Conservation (phyloP, 2,888 invertebrate genomes). For the Phengaris alcon region DNA sequence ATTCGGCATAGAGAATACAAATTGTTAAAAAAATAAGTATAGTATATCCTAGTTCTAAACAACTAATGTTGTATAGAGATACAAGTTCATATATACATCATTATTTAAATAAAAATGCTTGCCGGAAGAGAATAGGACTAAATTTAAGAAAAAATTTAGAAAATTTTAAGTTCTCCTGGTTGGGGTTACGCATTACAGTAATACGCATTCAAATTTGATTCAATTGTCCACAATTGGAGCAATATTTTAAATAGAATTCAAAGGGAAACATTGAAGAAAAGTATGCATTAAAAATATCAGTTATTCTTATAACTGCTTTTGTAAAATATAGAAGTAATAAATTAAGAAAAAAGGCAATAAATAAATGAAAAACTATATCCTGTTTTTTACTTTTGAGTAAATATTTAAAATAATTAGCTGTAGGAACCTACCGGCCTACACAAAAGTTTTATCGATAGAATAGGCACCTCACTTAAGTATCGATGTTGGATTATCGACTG, state of each 20-base stretch:
- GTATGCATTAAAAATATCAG: conserved; percentile 6
- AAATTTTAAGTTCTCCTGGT: conserved; percentile 17
- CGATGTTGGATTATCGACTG: conserved; percentile 11
- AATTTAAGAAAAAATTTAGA: conserved; percentile 9
- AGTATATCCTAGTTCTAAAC: conserved; percentile 23
- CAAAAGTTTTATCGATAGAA: conserved; percentile 15
- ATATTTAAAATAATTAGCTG: background rate
- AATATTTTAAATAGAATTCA: conserved; percentile 20
- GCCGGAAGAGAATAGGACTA: background rate
- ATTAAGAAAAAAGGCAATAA: conserved; percentile 23
- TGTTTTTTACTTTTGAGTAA: conserved; percentile 11
- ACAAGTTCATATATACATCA: background rate
- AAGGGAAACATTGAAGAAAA: conserved; percentile 32
- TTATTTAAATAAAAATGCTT: conserved; percentile 17
- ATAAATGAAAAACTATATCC: conserved; percentile 12
- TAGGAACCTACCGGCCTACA: background rate
- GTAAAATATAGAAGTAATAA: conserved; percentile 11
- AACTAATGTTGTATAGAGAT: conserved; percentile 15
- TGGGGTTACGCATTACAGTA: no score
- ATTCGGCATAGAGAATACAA: conserved; percentile 33
- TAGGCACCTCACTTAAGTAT: conserved; percentile 9
- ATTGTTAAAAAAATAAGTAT: conserved; percentile 33
- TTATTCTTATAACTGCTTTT: background rate
- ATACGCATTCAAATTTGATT: background rate
- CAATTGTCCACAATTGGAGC: background rate